Evolutionary conservation across 2,888 invertebrate genomes (phyloP), one percentile per base, ranked within the genome.

Genomic region (Litoditis marina): DNA sequence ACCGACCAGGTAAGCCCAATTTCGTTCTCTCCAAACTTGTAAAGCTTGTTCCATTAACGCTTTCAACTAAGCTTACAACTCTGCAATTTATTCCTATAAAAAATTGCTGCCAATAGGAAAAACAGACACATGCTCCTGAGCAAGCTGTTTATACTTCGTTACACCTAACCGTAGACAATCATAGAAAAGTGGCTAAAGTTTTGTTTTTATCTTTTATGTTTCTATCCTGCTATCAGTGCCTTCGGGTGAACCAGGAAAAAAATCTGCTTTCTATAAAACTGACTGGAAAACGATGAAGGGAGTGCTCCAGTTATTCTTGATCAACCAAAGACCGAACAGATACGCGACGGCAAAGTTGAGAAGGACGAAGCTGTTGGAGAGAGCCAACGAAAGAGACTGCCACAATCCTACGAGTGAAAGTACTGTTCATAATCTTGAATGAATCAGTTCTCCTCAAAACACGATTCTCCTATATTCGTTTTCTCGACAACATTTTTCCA

Each of bases 211-310:
- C 13, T 36, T 36, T 11, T 7, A 36, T 36, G 36, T 11, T 13
- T 36, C 13, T 36, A 13, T 7, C 13, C 13, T 11, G 8, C 13
- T 36, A 13, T 11, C 7, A 13, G 8, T 36, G 7, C 13, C 7
- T 11, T 36, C 8, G 13, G 7, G 36, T 11, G 7, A 36, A 11
- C 8, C 13, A 36, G 36, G 7, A 11, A 36, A 11, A 36, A 7
- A 13, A 36, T 13, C 8, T 7, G 36, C 7, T 11, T 36, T 36
- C 13, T 36, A 36, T 19, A 42, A 42, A 46, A 62, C 72, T 36
- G 50, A 77, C 78, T 78, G 78, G 66, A 78, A 78, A 36, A 78
- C 71, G 11, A 73, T 74, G 63, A 74, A 78, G 6, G 78, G 78
- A 8, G 74, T 72, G 22, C 71, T 68, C 65, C 67, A 67, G 8